Percentiles rank a stretch among this genome's conserved stretches.
phyloP scores from a whole-genome alignment of 53 echinoderm and acorn worm species.

The Hippasteria phrygiana region DNA sequence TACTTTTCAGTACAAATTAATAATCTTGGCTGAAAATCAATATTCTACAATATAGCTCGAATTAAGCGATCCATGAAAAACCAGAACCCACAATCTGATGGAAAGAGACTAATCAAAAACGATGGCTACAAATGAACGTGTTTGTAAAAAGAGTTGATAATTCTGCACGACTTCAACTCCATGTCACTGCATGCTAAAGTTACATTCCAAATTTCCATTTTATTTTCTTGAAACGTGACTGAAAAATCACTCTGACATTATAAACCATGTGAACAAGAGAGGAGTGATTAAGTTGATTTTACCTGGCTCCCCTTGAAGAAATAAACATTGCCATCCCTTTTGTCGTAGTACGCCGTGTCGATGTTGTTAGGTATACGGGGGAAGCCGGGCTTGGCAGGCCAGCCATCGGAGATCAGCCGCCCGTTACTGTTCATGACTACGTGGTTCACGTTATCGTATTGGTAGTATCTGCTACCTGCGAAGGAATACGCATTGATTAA shows the following conservation, averaged over 20 bases:
- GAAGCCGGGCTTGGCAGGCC: slow-evolving; percentile 83
- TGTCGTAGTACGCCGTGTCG: slow-evolving; percentile 91
- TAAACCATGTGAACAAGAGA: not conserved
- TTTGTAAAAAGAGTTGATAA: no score
- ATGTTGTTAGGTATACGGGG: slow-evolving; percentile 86
- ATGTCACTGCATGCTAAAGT: not conserved
- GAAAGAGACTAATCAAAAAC: no score
- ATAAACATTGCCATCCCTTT: slow-evolving; percentile 85
- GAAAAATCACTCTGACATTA: not conserved
- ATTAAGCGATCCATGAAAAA: no score
- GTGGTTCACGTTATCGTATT: slow-evolving; percentile 64
- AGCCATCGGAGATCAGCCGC: slow-evolving; percentile 78
- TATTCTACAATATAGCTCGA: no score
- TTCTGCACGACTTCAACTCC: not conserved
- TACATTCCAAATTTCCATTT: no score
- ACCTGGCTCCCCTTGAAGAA: slow-evolving; percentile 91
- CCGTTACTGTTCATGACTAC: slow-evolving; percentile 53
- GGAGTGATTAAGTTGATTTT: no score
- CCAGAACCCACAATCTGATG: no score
- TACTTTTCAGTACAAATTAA: no score
- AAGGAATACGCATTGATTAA: not conserved
- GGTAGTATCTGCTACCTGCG: slow-evolving; percentile 77
- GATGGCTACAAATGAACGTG: no score
- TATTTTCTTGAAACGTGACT: no score
- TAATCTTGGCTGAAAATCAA: no score